phyloP scores from a whole-genome alignment of 2,888 invertebrate genomes.

The Bruchidius siliquastri region DNA sequence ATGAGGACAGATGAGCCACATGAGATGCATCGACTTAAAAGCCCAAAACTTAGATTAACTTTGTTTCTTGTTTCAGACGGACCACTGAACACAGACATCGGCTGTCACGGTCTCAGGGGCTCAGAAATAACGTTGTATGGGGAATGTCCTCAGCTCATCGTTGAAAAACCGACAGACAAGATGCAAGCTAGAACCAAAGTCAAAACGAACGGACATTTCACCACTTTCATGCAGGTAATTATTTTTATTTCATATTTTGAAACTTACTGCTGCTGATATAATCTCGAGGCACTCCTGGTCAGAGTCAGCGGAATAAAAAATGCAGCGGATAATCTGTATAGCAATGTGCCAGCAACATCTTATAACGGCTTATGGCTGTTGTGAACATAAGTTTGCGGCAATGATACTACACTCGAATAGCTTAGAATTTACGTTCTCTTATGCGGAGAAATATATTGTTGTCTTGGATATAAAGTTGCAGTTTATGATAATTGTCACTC shows the following conservation, averaged over 20 bases:
- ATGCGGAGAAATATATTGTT: conserved; percentile 15
- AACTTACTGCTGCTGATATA: too few species aligned
- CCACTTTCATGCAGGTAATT: conserved; percentile 59
- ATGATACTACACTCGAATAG: conserved; percentile 10
- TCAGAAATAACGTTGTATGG: conserved; percentile 49
- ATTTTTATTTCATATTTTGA: background rate
- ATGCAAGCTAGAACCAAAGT: conserved; percentile 52
- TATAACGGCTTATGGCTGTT: conserved; percentile 15
- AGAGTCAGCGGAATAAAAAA: background rate
- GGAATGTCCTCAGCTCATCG: conserved; percentile 32
- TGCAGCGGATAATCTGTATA: background rate
- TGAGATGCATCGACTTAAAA: too few species aligned
- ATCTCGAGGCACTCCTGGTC: too few species aligned
- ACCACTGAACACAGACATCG: conserved; percentile 35
- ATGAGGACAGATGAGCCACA: too few species aligned
- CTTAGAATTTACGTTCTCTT: conserved; percentile 15
- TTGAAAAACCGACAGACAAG: conserved; percentile 30
- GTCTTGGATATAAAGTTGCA: conserved; percentile 12
- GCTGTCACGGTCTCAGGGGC: conserved; percentile 51
- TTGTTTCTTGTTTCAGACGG: conserved; percentile 10
- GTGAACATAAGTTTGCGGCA: conserved; percentile 14
- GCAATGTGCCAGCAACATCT: conserved; percentile 8
- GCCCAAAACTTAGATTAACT: too few species aligned
- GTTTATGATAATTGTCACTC: conserved; percentile 22
- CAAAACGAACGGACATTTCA: conserved; percentile 64